A percentile compares a stretch with the other conserved stretches of the same genome.
Evolutionary conservation across 2,888 invertebrate species (phyloP).

Genomic region (Leptinotarsa rubiginosa): DNA sequence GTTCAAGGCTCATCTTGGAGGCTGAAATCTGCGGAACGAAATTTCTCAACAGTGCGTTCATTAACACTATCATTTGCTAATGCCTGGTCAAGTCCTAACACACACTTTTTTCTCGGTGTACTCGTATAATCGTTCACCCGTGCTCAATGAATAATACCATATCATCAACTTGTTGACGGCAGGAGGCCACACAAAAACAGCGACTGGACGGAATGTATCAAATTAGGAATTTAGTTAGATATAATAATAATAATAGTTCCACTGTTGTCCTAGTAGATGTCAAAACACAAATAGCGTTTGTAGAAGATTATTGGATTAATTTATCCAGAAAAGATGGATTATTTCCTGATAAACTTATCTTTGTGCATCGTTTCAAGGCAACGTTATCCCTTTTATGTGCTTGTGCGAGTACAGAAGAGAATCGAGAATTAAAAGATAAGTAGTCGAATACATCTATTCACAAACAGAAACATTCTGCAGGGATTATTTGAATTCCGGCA

Average conservation of each 20-base stretch:
- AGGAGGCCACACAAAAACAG: conserved; percentile 3
- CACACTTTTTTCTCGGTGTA: neutral
- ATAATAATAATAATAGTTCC: neutral
- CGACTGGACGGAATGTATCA: neutral
- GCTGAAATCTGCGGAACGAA: no score
- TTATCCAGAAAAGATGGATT: no score
- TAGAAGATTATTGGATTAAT: neutral
- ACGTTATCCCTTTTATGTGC: neutral
- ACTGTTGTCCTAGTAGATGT: no score
- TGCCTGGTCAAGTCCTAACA: neutral
- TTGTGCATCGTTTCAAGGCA: no score
- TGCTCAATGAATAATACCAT: neutral
- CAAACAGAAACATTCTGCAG: conserved; percentile 43
- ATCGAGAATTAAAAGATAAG: neutral
- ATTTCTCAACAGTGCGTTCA: neutral
- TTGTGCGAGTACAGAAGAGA: conserved; percentile 1
- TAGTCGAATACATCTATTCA: conserved; percentile 36
- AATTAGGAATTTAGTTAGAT: conserved; percentile 5
- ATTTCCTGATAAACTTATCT: no score
- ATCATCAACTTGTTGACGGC: neutral
- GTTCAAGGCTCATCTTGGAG: no score
- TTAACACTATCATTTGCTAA: no score
- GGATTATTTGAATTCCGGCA: conserved; percentile 36
- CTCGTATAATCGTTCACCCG: neutral
- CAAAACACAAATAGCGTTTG: neutral